These are phyloP conservation scores for Stenodera caucasica DNA, from an alignment of 2,888 invertebrate species.

Conservation along the genomic window DNA sequence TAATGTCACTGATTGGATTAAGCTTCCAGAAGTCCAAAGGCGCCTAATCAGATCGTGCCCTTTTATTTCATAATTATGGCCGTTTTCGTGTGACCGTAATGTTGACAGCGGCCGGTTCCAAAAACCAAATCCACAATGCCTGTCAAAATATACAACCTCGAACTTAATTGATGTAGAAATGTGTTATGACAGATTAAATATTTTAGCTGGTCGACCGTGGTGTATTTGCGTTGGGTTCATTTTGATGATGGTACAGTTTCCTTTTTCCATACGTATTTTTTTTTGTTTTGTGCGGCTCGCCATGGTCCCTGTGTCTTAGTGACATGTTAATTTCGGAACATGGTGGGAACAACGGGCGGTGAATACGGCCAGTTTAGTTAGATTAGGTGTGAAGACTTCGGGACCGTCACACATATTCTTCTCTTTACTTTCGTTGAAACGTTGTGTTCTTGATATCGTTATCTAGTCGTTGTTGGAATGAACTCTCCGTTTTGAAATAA, in stretches of 20 bases:
- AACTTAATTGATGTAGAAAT: conserved; percentile 27
- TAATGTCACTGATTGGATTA: no score
- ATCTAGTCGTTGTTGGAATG: conserved; percentile 27
- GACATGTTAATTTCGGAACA: conserved; percentile 26
- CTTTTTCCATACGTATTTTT: conserved; percentile 8
- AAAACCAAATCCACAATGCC: conserved; percentile 20
- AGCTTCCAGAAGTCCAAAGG: neutral
- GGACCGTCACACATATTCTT: conserved; percentile 20
- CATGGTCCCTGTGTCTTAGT: neutral
- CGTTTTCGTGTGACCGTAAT: neutral
- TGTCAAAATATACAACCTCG: conserved; percentile 23
- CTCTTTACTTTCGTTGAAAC: conserved; percentile 23
- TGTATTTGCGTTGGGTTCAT: neutral
- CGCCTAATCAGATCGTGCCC: conserved; percentile 4
- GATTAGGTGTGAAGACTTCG: conserved; percentile 22
- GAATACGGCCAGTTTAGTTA: neutral
- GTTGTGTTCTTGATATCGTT: conserved; percentile 30
- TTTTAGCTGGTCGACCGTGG: neutral
- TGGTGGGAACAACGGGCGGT: conserved; percentile 6
- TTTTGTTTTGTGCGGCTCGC: conserved; percentile 4
- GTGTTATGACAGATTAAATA: conserved; percentile 25
- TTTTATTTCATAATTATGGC: conserved; percentile 20
- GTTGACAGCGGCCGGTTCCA: conserved; percentile 16
- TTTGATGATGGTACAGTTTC: neutral
- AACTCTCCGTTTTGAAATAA: conserved; percentile 29